Evolutionary conservation across 2,797 vertebrate genomes (phyloP).

Genomic region (Pteronotus mesoamericanus): DNA sequence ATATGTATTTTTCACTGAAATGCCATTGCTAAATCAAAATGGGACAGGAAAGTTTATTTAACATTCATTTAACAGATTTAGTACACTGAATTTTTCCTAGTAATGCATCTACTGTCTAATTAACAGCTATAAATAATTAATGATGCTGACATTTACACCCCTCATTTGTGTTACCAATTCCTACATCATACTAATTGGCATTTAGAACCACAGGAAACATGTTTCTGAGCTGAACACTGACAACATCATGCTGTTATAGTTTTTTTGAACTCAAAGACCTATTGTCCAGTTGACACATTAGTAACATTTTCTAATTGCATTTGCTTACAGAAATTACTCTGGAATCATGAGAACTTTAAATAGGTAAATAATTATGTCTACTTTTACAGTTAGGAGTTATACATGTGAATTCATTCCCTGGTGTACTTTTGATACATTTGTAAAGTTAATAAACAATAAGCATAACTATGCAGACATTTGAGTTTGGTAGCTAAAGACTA

Average conservation of each 20-base stretch:
- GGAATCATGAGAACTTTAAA: constrained; percentile 31
- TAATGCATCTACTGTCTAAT: constrained; percentile 54
- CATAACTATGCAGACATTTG: neutral
- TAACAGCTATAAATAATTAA: constrained; percentile 72
- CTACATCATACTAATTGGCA: constrained; percentile 60
- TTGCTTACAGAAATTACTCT: constrained; percentile 58
- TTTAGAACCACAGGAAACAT: constrained; percentile 57
- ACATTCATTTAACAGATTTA: constrained; percentile 46
- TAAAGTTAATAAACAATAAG: neutral
- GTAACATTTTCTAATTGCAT: constrained; percentile 45
- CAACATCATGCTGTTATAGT: constrained; percentile 47
- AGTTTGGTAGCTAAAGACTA: neutral
- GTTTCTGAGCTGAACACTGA: constrained; percentile 62
- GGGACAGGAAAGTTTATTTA: constrained; percentile 21
- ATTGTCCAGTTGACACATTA: constrained; percentile 59
- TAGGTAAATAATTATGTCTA: constrained; percentile 46
- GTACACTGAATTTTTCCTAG: constrained; percentile 45
- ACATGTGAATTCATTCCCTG: constrained; percentile 43
- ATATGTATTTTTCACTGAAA: neutral
- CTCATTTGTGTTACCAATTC: constrained; percentile 58
- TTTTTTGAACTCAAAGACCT: constrained; percentile 69
- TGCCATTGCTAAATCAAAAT: constrained; percentile 18
- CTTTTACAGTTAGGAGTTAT: constrained; percentile 57
- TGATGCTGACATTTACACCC: constrained; percentile 71
- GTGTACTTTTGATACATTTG: constrained; percentile 52